Evolutionary conservation across 2,113 vertebrate genomes (phyloP).

Genomic region (Colinus virginianus): DNA sequence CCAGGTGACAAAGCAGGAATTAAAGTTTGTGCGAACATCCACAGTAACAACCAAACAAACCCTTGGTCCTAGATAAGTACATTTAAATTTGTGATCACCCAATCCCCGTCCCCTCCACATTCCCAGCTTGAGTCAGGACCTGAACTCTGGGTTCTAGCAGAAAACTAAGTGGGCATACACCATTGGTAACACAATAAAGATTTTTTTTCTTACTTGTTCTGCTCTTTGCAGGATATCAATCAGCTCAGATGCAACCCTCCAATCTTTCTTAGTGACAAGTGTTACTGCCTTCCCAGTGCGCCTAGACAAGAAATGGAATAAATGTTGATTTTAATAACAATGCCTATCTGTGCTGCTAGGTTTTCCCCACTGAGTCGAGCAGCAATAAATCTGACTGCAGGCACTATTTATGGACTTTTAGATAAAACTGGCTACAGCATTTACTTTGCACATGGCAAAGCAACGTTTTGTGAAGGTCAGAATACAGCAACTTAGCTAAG

Average conservation of each 20-base stretch:
- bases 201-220: conserved; percentile 81
- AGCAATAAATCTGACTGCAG: neutral
- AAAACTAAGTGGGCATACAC: neutral
- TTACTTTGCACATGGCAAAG: neutral
- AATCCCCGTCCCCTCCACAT: neutral
- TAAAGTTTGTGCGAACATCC: neutral
- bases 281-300: conserved; percentile 88
- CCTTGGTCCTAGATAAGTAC: neutral
- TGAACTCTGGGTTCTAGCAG: neutral
- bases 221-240: conserved; percentile 91
- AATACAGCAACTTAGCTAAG: neutral
- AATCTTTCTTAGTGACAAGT: conserved; percentile 88
- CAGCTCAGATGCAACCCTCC: conserved; percentile 89
- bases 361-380: neutral
- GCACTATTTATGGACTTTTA: neutral
- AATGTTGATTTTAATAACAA: neutral
- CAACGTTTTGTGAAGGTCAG: neutral
- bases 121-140: neutral
- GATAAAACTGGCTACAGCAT: neutral
- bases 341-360: neutral
- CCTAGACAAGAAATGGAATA: conserved; percentile 39
- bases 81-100: neutral
- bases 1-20: neutral
- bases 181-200: neutral
- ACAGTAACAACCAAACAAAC: neutral